phyloP scores from a whole-genome alignment of 2,888 invertebrate species.

The Saturnia pavonia region DNA sequence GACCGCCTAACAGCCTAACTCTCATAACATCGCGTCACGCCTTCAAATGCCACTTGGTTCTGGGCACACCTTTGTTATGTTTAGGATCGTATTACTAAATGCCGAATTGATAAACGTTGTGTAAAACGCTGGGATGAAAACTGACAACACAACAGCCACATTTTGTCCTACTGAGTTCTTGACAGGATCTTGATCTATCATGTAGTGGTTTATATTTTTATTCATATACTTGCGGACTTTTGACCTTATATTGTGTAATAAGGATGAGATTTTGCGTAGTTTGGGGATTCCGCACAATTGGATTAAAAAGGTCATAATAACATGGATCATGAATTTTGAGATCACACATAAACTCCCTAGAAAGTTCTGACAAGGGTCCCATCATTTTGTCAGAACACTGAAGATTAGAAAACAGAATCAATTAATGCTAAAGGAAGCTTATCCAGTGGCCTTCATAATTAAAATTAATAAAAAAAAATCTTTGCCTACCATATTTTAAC shows the following conservation, averaged over 20 bases:
- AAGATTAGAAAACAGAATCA: not conserved
- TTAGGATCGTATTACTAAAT: not conserved
- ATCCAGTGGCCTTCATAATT: too few relatives aligned
- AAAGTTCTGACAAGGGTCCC: not conserved
- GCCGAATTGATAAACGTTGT: not conserved
- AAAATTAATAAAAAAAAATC: too few relatives aligned
- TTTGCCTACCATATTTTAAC: too few relatives aligned
- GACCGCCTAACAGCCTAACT: not conserved
- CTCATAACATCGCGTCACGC: conserved; percentile 9
- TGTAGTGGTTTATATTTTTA: not conserved
- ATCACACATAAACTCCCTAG: not conserved
- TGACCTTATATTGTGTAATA: not conserved
- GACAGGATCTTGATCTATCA: too few relatives aligned
- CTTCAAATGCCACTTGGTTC: not conserved
- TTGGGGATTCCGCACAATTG: not conserved
- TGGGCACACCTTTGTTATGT: not conserved
- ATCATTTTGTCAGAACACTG: not conserved
- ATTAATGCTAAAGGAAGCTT: too few relatives aligned
- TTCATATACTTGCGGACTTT: not conserved
- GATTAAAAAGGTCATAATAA: not conserved
- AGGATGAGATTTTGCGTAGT: not conserved
- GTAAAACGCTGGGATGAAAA: not conserved
- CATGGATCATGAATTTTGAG: not conserved
- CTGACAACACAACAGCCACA: not conserved
- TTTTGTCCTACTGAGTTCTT: not conserved